Percentiles rank a stretch among this genome's conserved stretches.
phyloP scores from a whole-genome alignment of 1,140 invertebrate genomes.

The Psix sp. region DNA sequence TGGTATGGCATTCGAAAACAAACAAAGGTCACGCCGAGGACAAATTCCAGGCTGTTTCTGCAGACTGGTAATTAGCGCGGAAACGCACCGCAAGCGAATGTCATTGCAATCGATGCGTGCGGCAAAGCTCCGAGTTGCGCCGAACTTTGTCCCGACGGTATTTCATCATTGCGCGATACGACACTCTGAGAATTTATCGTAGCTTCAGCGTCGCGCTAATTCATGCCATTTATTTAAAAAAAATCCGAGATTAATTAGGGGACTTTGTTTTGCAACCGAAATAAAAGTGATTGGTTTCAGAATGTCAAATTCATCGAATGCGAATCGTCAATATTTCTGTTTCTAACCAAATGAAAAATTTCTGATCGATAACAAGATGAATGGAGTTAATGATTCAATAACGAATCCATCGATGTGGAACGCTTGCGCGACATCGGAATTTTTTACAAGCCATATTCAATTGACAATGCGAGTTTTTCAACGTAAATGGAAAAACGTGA shows the following conservation, averaged over 20 bases:
- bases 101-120: constrained; percentile 6
- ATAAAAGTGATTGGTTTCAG: constrained; percentile 21
- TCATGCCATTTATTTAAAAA: constrained; percentile 32
- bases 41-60: constrained; percentile 11
- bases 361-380: too few relatives aligned
- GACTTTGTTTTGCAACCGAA: too few relatives aligned
- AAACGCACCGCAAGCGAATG: constrained; percentile 15
- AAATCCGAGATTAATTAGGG: constrained; percentile 26
- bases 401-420: too few relatives aligned
- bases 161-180: constrained; percentile 24
- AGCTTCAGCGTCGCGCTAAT: constrained; percentile 20
- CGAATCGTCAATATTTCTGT: too few relatives aligned
- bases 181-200: constrained; percentile 24
- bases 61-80: constrained; percentile 33
- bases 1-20: constrained; percentile 8
- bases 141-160: constrained; percentile 17
- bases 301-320: too few relatives aligned
- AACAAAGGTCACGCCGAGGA: constrained; percentile 34
- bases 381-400: too few relatives aligned
- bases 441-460: constrained; percentile 30
- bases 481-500: constrained; percentile 33
- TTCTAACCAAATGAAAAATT: too few relatives aligned
- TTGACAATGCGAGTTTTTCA: constrained; percentile 34
- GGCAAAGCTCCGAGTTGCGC: background rate
- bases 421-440: constrained; percentile 5